Conservation (phyloP, 2,888 invertebrate genomes). For the Scaptomyza reducta region DNA sequence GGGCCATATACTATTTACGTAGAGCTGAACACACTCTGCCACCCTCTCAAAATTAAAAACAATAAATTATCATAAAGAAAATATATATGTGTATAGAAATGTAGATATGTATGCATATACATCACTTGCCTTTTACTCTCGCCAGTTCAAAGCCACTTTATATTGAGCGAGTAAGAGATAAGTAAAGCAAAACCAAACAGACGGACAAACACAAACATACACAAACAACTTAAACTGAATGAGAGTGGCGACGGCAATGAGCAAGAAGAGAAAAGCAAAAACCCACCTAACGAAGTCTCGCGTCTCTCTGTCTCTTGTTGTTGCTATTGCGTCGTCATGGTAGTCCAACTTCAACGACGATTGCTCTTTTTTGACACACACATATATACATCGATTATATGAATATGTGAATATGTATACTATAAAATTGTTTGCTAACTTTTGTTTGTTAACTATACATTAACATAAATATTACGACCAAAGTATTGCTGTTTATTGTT, state of each 20-base stretch:
- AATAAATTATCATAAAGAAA: slow-evolving; percentile 68
- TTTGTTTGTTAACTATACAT: slow-evolving; percentile 46
- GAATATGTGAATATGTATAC: slow-evolving; percentile 76
- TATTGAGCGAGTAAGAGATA: slow-evolving; percentile 40
- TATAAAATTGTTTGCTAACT: slow-evolving; percentile 54
- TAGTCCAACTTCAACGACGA: slow-evolving; percentile 65
- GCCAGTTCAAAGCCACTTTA: slow-evolving; percentile 35
- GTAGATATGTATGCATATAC: slow-evolving; percentile 39
- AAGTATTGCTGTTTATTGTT: slow-evolving; percentile 22
- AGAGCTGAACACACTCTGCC: slow-evolving; percentile 51
- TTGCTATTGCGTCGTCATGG: slow-evolving; percentile 78
- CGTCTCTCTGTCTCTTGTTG: slow-evolving; percentile 63
- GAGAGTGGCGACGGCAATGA: slow-evolving; percentile 37
- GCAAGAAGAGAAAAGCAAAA: slow-evolving; percentile 51
- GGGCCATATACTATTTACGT: slow-evolving; percentile 15
- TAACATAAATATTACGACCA: slow-evolving; percentile 29
- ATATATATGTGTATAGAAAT: slow-evolving; percentile 44
- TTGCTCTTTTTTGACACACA: slow-evolving; percentile 63
- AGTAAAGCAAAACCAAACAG: slow-evolving; percentile 40
- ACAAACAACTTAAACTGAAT: slow-evolving; percentile 10
- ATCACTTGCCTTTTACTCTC: slow-evolving; percentile 37
- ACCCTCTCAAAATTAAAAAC: slow-evolving; percentile 65
- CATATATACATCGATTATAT: slow-evolving; percentile 72
- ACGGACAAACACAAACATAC: slow-evolving; percentile 31
- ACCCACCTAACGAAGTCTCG: slow-evolving; percentile 53